Evolutionary conservation across 2,888 invertebrate genomes (phyloP).

Genomic region (Drosophila colorata): DNA sequence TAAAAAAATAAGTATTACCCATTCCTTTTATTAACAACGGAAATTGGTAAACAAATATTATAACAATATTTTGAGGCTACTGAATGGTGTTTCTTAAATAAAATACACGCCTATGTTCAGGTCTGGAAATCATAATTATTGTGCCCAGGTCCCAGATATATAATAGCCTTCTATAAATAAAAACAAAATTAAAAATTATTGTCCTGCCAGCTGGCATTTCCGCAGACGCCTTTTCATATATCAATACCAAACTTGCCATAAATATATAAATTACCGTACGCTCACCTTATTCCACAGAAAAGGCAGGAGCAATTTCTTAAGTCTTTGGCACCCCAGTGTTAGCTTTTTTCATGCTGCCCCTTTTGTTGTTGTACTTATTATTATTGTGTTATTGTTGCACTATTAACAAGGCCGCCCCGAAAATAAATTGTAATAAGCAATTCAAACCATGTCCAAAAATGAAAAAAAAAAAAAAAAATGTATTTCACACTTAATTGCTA

Average conservation of each 20-base stretch:
- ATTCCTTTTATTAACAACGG: not conserved
- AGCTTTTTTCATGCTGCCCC: conserved; percentile 2
- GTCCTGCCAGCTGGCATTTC: conserved; percentile 36
- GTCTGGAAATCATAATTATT: not conserved
- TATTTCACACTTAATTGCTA: conserved; percentile 79
- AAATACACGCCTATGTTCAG: too few species aligned
- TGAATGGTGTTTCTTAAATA: not conserved
- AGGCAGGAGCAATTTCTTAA: conserved; percentile 16
- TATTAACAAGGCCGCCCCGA: conserved; percentile 55
- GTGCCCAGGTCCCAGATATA: not conserved
- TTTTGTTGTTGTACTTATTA: conserved; percentile 18
- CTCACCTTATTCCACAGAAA: not conserved
- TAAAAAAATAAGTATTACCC: not conserved
- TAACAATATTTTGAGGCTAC: too few species aligned
- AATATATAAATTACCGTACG: not conserved
- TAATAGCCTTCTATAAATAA: not conserved
- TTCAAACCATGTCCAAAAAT: conserved; percentile 7
- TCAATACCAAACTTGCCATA: not conserved
- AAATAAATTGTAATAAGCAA: conserved; percentile 45
- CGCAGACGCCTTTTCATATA: conserved; percentile 64
- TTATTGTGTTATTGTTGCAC: conserved; percentile 27
- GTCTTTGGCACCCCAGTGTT: conserved; percentile 2
- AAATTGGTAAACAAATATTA: too few species aligned
- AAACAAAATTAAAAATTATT: conserved; percentile 22
- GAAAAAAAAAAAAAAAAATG: conserved; percentile 31